phyloP scores from a whole-genome alignment of 2,888 invertebrate species.

The Folsomia candida region DNA sequence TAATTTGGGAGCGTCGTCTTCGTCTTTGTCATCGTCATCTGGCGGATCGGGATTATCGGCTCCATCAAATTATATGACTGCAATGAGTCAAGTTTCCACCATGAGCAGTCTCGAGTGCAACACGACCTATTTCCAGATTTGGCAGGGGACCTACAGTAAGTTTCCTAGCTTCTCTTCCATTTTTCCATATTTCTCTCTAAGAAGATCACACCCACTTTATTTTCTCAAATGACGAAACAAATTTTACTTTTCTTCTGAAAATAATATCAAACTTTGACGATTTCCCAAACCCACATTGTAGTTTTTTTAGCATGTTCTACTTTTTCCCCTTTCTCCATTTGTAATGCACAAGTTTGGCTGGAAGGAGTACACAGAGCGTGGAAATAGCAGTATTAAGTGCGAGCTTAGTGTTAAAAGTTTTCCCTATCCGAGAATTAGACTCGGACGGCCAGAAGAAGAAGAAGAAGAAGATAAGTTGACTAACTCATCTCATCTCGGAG shows the following conservation, averaged over 20 bases:
- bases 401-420: background rate
- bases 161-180: background rate
- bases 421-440: background rate
- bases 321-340: constrained; percentile 8
- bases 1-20: constrained; percentile 11
- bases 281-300: background rate
- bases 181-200: too few relatives aligned
- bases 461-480: too few relatives aligned
- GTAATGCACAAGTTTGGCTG: background rate
- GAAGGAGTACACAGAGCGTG: background rate
- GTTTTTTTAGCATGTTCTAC: constrained; percentile 10
- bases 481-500: background rate
- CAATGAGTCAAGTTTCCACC: background rate
- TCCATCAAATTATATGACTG: background rate
- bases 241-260: too few relatives aligned
- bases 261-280: too few relatives aligned
- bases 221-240: too few relatives aligned
- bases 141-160: constrained; percentile 44
- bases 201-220: too few relatives aligned
- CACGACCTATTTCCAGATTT: constrained; percentile 46
- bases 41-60: constrained; percentile 15
- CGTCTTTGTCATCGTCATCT: constrained; percentile 5
- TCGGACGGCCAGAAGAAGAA: background rate
- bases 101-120: constrained; percentile 42
- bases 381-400: constrained; percentile 7